Conservation (phyloP, 2,888 invertebrate species). For the Lithophane semibrunnea region DNA sequence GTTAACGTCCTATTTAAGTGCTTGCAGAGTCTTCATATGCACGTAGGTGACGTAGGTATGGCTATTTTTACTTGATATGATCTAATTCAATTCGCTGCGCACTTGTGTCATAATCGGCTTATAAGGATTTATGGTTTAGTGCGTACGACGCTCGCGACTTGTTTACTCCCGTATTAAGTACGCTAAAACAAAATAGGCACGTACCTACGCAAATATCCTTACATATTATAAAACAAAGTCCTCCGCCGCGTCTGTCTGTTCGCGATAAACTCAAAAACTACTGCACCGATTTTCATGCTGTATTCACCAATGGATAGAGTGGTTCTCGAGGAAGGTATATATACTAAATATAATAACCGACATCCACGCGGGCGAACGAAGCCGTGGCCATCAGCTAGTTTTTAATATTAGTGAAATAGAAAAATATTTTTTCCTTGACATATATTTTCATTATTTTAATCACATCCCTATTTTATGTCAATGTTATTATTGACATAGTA, state of each 20-base stretch:
- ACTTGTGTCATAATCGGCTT: conserved; percentile 57
- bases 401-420: not conserved
- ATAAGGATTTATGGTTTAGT: conserved; percentile 39
- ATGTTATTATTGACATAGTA: not conserved
- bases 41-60: conserved; percentile 1
- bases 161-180: not conserved
- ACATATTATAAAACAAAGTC: no score
- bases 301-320: no score
- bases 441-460: not conserved
- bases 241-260: no score
- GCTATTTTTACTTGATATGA: conserved; percentile 55
- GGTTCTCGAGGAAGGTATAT: no score
- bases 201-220: not conserved
- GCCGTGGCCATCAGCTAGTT: no score
- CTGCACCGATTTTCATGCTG: no score
- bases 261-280: no score
- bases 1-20: conserved; percentile 24
- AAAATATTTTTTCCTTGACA: not conserved
- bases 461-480: conserved; percentile 5
- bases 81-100: conserved; percentile 56
- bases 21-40: conserved; percentile 4
- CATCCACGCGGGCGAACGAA: no score
- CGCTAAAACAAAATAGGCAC: conserved; percentile 13
- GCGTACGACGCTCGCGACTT: conserved; percentile 3
- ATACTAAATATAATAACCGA: no score